Evolutionary conservation across 2,797 vertebrate species (phyloP), one percentile per base, ranked within the genome.

Genomic region (Squalus acanthias): DNA sequence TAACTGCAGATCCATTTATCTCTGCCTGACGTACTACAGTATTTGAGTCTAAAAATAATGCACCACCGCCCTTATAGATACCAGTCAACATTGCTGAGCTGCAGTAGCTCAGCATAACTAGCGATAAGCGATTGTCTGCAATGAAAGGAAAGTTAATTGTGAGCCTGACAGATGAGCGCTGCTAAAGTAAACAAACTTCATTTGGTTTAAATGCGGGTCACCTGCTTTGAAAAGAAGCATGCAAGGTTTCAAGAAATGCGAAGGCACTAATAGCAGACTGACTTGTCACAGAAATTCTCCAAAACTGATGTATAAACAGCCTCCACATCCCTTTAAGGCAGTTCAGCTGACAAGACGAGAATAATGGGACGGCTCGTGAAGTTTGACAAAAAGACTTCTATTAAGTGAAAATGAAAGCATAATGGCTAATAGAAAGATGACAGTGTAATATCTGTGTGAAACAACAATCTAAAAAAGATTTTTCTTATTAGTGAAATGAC

Each of bases 1-100:
- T 63, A 91, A 65, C 70, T 76, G 22, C 39, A 95, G 12, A n/a
- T 76, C 26, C 46, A 95, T 76, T 95, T 76, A 95, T 95, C 94
- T 95, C 46, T 95, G 94, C 70, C 70, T n/a, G 29, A 65, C 17
- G 12, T 53, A 60, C 39, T 17, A 20, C 26, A 20, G 15, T 15
- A n/a, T 95, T 29, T 7, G 50, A 76, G 50, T 95, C 94, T 95
- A 95, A 95, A 95, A 95, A 60, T 57, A 95, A 95, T n/a, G 22
- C 26, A 15, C 3, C 26, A 76, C 50, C 10, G 0, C 50, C 12
- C 50, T 93, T 10, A 69, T 69, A 39, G 63, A 69, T 33, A 69
- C n/a, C 91, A 93, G 63, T 10, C n/a, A 12, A 46, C n/a, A 69
- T 26, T 20, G 10, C n/a, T 33, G 33, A 53, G 29, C 50, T 17